These are phyloP conservation scores for Cantharis lateralis DNA, from an alignment of 2,888 invertebrate genomes.

Conservation along the genomic window DNA sequence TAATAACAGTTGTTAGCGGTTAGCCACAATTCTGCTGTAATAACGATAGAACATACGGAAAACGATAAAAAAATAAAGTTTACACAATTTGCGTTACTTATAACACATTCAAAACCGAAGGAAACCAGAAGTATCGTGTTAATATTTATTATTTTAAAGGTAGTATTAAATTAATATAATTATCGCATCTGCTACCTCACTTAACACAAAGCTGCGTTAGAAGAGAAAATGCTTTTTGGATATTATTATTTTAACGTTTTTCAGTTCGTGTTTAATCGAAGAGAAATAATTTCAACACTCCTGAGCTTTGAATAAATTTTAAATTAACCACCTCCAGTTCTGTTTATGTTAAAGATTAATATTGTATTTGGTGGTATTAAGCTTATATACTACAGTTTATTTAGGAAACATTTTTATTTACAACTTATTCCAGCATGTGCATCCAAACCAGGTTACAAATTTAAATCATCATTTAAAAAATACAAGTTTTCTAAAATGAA, in stretches of 20 bases:
- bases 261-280: neutral
- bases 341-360: too few relatives aligned
- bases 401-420: too few relatives aligned
- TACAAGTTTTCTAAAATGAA: too few relatives aligned
- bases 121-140: neutral
- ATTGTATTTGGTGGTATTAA: too few relatives aligned
- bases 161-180: neutral
- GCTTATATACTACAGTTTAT: too few relatives aligned
- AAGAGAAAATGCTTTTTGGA: neutral
- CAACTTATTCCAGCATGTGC: too few relatives aligned
- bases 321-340: too few relatives aligned
- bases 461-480: too few relatives aligned
- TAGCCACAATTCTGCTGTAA: slow-evolving; percentile 18
- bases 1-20: slow-evolving; percentile 33
- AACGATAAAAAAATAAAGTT: slow-evolving; percentile 21
- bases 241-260: neutral
- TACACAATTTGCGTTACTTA: neutral
- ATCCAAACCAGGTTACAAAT: too few relatives aligned
- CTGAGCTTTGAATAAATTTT: neutral
- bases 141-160: neutral
- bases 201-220: neutral
- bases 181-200: neutral
- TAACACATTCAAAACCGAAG: neutral
- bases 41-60: slow-evolving; percentile 28
- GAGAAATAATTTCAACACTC: neutral